phyloP scores from a whole-genome alignment of 37 sponge, comb jelly and placozoan genomes.

The Eunapius fragilis region DNA sequence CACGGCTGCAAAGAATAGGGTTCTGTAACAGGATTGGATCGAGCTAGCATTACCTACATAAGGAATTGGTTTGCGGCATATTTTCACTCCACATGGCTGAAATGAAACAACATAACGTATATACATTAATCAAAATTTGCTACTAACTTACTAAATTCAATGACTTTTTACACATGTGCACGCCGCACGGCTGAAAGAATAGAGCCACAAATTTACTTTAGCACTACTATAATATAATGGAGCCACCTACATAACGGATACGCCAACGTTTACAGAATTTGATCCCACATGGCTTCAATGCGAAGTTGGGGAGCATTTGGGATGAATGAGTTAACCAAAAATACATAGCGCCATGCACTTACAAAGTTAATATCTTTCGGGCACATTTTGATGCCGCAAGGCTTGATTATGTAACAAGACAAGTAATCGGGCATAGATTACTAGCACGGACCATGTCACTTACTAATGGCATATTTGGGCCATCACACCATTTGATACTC shows the following conservation, averaged over 20 bases:
- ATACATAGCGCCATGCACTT: no score
- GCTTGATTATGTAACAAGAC: background rate
- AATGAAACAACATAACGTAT: background rate
- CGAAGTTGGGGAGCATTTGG: no score
- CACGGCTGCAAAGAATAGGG: no score
- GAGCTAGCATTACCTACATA: background rate
- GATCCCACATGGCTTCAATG: background rate
- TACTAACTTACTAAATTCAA: background rate
- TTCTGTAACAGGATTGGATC: no score
- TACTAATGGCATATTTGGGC: background rate
- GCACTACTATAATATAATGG: background rate
- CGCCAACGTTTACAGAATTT: background rate
- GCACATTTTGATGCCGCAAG: background rate
- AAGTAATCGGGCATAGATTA: background rate
- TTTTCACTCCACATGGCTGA: background rate
- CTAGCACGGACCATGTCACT: background rate
- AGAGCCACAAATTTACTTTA: background rate
- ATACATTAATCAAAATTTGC: background rate
- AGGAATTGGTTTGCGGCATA: background rate
- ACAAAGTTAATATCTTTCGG: background rate
- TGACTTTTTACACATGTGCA: background rate
- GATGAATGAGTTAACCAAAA: no score
- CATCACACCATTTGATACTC: background rate
- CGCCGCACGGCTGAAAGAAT: background rate
- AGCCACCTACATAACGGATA: background rate